phyloP scores from a whole-genome alignment of 2,113 vertebrate species.

The Romanogobio albipinnatus region DNA sequence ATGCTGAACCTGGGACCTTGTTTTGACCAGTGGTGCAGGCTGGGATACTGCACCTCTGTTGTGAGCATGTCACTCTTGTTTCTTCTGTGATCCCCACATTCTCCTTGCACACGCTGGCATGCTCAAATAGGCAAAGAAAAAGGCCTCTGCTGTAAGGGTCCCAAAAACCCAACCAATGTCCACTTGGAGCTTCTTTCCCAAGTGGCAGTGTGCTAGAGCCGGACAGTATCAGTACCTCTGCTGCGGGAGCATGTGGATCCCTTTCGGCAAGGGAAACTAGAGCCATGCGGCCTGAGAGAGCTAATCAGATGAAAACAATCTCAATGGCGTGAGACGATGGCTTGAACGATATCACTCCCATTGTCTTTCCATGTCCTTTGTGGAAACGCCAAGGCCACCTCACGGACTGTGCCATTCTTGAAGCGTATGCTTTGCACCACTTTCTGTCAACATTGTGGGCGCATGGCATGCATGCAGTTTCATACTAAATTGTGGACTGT shows the following conservation, averaged over 20 bases:
- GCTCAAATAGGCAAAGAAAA: slow-evolving; percentile 24
- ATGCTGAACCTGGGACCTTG: slow-evolving; percentile 13
- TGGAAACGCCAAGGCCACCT: neutral
- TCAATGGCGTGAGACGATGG: neutral
- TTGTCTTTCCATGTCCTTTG: slow-evolving; percentile 23
- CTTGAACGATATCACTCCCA: slow-evolving; percentile 6
- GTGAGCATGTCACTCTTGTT: neutral
- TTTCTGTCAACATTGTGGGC: slow-evolving; percentile 11
- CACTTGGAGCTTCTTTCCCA: slow-evolving; percentile 21
- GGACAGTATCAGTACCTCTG: neutral
- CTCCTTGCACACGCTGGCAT: neutral
- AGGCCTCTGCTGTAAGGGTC: slow-evolving; percentile 9
- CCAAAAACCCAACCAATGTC: neutral
- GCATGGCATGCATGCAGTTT: slow-evolving; percentile 7
- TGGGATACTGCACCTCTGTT: slow-evolving; percentile 24
- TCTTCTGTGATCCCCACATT: neutral
- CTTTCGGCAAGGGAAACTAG: slow-evolving; percentile 4
- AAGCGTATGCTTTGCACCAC: neutral
- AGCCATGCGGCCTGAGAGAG: neutral
- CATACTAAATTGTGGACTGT: neutral
- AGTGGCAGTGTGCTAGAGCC: neutral
- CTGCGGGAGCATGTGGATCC: neutral
- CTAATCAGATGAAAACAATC: slow-evolving; percentile 18
- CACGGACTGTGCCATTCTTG: slow-evolving; percentile 25
- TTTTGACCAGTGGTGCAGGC: slow-evolving; percentile 26